These are phyloP conservation scores for Danaus chrysippus DNA, from an alignment of 2,888 invertebrate genomes.

Conservation along the genomic window DNA sequence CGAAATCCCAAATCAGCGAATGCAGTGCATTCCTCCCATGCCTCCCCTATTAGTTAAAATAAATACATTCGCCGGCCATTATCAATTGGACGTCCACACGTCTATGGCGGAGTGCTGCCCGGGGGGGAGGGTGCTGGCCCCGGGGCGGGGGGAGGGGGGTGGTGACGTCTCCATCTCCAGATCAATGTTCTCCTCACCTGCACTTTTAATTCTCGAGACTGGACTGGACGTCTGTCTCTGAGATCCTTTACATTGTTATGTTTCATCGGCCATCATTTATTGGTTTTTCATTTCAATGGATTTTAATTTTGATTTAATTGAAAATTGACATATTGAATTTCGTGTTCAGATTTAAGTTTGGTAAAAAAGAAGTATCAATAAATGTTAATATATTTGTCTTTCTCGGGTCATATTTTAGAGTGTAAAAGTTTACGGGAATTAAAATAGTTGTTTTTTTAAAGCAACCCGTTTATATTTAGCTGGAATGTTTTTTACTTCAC, in stretches of 20 bases:
- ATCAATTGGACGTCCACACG: constrained; percentile 54
- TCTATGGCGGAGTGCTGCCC: constrained; percentile 33
- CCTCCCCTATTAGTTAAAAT: constrained; percentile 41
- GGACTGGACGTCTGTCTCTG: constrained; percentile 40
- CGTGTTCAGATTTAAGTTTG: too few species aligned
- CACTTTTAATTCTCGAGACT: constrained; percentile 69
- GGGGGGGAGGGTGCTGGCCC: too few species aligned
- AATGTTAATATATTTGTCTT: too few species aligned
- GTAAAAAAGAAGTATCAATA: too few species aligned
- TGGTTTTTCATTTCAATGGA: constrained; percentile 1
- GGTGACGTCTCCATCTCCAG: constrained; percentile 58
- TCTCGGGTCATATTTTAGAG: too few species aligned
- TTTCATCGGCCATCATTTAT: constrained; percentile 10
- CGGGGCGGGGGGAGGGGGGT: constrained; percentile 35
- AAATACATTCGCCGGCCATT: constrained; percentile 33
- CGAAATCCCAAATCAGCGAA: constrained; percentile 4
- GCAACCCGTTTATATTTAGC: not conserved
- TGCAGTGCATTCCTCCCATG: constrained; percentile 12
- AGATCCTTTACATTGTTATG: constrained; percentile 33
- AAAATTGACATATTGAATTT: not conserved
- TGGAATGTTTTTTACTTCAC: not conserved
- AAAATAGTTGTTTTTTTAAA: not conserved
- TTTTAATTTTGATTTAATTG: constrained; percentile 1
- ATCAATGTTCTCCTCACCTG: constrained; percentile 75
- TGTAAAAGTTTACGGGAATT: too few species aligned